Conservation (phyloP, 2,888 invertebrate species). For the Alloplasta piceator region DNA sequence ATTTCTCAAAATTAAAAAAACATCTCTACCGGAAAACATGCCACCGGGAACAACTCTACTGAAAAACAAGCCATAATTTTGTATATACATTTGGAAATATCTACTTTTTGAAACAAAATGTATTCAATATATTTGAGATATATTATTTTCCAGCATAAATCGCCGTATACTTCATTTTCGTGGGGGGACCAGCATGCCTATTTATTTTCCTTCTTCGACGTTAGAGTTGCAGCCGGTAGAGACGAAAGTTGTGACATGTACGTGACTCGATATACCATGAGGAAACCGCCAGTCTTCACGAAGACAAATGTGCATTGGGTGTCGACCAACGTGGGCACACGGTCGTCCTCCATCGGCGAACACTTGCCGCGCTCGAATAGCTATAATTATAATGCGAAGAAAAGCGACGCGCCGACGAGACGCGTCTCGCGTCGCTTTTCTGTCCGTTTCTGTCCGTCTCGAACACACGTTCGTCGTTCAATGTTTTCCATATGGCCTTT, state of each 20-base stretch:
- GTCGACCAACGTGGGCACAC: constrained; percentile 83
- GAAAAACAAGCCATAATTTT: too few relatives aligned
- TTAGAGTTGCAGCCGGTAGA: too few relatives aligned
- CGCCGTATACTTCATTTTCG: too few relatives aligned
- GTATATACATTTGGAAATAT: too few relatives aligned
- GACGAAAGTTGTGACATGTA: constrained; percentile 16
- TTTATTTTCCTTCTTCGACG: too few relatives aligned
- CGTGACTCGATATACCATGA: constrained; percentile 70
- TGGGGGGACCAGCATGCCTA: too few relatives aligned
- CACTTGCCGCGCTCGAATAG: constrained; percentile 83
- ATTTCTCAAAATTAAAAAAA: too few relatives aligned
- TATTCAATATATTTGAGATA: too few relatives aligned
- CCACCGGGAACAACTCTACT: too few relatives aligned
- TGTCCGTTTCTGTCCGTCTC: constrained; percentile 2
- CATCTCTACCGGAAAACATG: too few relatives aligned
- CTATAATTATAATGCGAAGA: constrained; percentile 84
- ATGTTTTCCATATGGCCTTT: background rate
- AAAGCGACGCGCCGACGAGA: constrained; percentile 62
- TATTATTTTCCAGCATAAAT: too few relatives aligned
- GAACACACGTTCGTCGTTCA: background rate
- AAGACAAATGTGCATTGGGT: constrained; percentile 84
- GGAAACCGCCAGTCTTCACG: constrained; percentile 70
- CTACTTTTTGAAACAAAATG: too few relatives aligned
- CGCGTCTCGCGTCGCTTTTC: constrained; percentile 48
- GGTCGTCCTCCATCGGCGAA: constrained; percentile 65